Evolutionary conservation across 2,888 invertebrate species (phyloP).

Genomic region (Belgica antarctica): DNA sequence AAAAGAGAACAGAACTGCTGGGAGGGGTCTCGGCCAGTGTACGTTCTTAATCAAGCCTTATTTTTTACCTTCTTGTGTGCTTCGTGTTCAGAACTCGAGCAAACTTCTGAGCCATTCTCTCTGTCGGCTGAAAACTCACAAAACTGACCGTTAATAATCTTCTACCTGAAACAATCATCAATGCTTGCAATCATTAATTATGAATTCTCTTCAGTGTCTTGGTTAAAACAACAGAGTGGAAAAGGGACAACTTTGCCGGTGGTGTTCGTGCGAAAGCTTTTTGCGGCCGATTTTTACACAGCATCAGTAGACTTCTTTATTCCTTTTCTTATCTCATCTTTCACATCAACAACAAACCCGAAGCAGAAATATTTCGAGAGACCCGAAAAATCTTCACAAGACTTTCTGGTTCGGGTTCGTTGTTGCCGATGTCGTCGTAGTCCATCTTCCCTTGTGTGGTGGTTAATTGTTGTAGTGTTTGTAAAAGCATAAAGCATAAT

Average conservation of each 20-base stretch:
- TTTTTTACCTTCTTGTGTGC: background rate
- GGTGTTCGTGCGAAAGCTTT: constrained; percentile 21
- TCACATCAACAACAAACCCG: background rate
- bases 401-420: constrained; percentile 3
- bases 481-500: constrained; percentile 44
- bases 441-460: constrained; percentile 15
- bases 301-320: constrained; percentile 11
- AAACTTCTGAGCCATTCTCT: background rate
- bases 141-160: constrained; percentile 30
- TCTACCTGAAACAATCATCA: constrained; percentile 20
- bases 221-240: constrained; percentile 10
- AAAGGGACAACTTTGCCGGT: constrained; percentile 1
- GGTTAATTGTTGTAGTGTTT: constrained; percentile 35
- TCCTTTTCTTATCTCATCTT: constrained; percentile 19
- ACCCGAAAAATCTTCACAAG: background rate
- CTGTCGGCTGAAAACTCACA: background rate
- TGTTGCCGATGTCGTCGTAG: constrained; percentile 27
- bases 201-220: constrained; percentile 20
- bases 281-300: background rate
- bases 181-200: constrained; percentile 28
- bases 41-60: constrained; percentile 26
- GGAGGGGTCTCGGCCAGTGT: constrained; percentile 32
- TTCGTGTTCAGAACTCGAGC: background rate
- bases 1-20: constrained; percentile 3
- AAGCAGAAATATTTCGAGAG: background rate